Base-by-base conservation (phyloP, 2,888 invertebrate genomes). In the Orthosia cruda region DNA sequence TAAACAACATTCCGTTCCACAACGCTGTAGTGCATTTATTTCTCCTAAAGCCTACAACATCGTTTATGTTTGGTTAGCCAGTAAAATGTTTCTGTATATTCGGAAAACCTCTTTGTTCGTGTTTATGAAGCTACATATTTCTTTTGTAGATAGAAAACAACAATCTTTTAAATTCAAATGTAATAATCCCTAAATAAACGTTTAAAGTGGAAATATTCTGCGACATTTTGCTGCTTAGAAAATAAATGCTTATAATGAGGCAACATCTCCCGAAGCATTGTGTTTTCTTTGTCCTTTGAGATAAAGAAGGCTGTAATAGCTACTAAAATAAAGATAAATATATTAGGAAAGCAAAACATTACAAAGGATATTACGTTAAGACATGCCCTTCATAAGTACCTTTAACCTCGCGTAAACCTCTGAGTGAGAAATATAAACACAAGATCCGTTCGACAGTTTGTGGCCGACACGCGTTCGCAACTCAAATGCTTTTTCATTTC, bases 401-500 rank as follows among this genome's bases (percentile, higher is more conserved):
- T 76, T 84, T 75, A 88, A 73, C 76, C 64, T 85, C 78, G 61
- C 66, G 64, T 77, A 75, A 81, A 79, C 75, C 73, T 61, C 67
- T 73, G 62, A 81, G 68, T 77, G 76, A 81, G 85, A 77, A 88
- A 88, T 87, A 87, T 89, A 89, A 89, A 91, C 85, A 87, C 81
- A 83, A 81, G 82, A 83, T 77, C 81, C 80, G 75, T 85, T 87
- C 62, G 68, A 80, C 76, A 80, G 77, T 61, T 83, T 79, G 78
- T 85, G 78, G 77, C 81, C 64, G 84, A 81, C 87, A 89, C 82
- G 85, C 82, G 84, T 81, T 86, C 32, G 63, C 85, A 86, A 88
- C 85, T 84, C 76, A 89, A 89, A 89, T 89, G 85, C 88, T 88
- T 89, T 89, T 90, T 86, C 86, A 89, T 90, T 90, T 89, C 84